Conservation (phyloP, 2,113 vertebrate species). For the Rhea americana region DNA sequence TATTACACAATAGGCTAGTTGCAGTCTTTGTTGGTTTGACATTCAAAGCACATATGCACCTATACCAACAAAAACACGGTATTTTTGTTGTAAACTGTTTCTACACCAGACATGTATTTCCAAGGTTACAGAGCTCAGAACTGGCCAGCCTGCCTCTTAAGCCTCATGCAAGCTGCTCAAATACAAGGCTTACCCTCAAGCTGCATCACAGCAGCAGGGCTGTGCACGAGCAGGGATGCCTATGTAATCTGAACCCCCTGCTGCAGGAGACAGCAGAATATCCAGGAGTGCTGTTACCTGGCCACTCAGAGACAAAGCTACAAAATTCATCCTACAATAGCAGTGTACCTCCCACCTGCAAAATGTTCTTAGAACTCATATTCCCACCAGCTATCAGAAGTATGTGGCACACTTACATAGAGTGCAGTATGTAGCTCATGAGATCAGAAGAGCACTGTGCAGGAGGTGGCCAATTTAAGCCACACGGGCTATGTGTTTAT, state of each 20-base stretch:
- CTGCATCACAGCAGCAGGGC: neutral
- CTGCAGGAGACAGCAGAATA: neutral
- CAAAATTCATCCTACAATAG: neutral
- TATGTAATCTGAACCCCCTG: neutral
- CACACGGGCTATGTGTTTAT: neutral
- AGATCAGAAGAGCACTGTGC: neutral
- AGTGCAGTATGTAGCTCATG: neutral
- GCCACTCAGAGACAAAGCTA: neutral
- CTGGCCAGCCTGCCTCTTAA: neutral
- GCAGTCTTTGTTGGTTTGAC: neutral
- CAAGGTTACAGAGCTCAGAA: neutral
- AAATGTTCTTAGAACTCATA: neutral
- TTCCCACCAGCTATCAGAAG: neutral
- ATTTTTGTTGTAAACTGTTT: neutral
- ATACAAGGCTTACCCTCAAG: neutral
- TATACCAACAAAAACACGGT: neutral
- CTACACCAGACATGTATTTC: neutral
- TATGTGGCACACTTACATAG: fast-evolving
- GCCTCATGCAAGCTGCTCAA: neutral
- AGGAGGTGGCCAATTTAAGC: neutral
- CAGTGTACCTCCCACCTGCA: neutral
- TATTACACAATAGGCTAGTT: neutral
- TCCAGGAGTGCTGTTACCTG: neutral
- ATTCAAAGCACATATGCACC: neutral
- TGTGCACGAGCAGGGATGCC: neutral